Evolutionary conservation across 2,888 invertebrate genomes (phyloP).

Genomic region (Lypha dubia): DNA sequence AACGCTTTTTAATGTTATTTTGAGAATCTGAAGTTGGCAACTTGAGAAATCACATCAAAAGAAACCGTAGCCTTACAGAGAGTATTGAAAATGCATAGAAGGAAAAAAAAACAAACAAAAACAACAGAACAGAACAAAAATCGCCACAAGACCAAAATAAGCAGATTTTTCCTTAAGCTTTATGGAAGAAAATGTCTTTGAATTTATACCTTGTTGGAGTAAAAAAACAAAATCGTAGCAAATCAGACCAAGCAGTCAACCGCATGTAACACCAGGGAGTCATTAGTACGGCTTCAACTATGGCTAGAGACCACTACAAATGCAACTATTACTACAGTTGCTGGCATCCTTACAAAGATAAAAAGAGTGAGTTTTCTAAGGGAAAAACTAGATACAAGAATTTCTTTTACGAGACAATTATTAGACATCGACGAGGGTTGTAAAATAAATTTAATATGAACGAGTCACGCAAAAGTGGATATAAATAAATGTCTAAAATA

Average conservation of each 20-base stretch:
- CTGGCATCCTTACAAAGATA: background rate
- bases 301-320: constrained; percentile 42
- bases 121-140: no score
- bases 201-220: background rate
- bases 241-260: constrained; percentile 65
- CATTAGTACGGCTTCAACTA: constrained; percentile 71
- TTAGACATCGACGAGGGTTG: constrained; percentile 25
- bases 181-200: constrained; percentile 24
- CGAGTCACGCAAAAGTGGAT: no score
- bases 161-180: constrained; percentile 26
- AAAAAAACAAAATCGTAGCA: background rate
- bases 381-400: constrained; percentile 23
- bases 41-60: constrained; percentile 68
- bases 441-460: no score
- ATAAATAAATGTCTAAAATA: no score
- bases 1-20: constrained; percentile 78
- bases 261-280: constrained; percentile 74
- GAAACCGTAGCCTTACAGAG: constrained; percentile 34
- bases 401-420: constrained; percentile 29
- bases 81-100: constrained; percentile 25
- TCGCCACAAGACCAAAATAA: constrained; percentile 53
- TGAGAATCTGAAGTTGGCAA: constrained; percentile 63
- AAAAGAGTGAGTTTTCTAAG: background rate
- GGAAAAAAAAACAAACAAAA: no score
- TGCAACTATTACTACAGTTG: constrained; percentile 11